These are phyloP conservation scores for Lingula anatina DNA, from an alignment of 2,888 invertebrate genomes.

Conservation along the genomic window DNA sequence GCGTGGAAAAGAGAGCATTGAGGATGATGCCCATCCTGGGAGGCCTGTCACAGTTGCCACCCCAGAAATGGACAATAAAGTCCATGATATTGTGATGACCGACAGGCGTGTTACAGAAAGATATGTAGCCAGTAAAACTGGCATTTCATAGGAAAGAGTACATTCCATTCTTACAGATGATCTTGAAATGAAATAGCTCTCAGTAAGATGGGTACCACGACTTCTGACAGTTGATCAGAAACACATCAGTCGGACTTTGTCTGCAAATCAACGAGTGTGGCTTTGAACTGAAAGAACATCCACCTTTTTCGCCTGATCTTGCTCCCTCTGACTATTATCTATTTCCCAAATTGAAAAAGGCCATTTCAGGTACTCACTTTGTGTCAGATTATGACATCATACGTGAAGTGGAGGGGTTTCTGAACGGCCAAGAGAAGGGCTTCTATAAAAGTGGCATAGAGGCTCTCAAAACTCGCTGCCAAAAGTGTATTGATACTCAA, in stretches of 20 bases:
- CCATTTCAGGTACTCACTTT: no score
- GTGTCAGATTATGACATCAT: no score
- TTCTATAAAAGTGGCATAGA: no score
- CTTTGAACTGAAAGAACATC: no score
- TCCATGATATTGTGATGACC: constrained; percentile 1
- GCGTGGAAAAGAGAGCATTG: constrained; percentile 2
- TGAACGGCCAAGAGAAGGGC: no score
- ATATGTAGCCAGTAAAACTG: constrained; percentile 3
- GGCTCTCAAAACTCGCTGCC: no score
- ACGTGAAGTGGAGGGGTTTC: no score
- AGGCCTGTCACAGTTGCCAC: constrained; percentile 2
- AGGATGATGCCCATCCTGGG: background rate
- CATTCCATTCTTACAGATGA: constrained; percentile 8
- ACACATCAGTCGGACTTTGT: constrained; percentile 5
- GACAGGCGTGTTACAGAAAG: constrained; percentile 1
- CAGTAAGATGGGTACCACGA: constrained; percentile 4
- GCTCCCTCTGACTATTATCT: no score
- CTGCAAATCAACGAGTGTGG: no score
- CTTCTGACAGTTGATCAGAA: constrained; percentile 5
- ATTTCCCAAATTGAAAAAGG: no score
- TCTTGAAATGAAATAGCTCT: constrained; percentile 4
- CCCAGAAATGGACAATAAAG: background rate
- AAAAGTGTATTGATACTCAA: no score
- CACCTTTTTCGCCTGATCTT: no score
- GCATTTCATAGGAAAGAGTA: constrained; percentile 5